These are phyloP conservation scores for Pampusana beccarii DNA, from an alignment of 2,113 vertebrate species.

Conservation along the genomic window DNA sequence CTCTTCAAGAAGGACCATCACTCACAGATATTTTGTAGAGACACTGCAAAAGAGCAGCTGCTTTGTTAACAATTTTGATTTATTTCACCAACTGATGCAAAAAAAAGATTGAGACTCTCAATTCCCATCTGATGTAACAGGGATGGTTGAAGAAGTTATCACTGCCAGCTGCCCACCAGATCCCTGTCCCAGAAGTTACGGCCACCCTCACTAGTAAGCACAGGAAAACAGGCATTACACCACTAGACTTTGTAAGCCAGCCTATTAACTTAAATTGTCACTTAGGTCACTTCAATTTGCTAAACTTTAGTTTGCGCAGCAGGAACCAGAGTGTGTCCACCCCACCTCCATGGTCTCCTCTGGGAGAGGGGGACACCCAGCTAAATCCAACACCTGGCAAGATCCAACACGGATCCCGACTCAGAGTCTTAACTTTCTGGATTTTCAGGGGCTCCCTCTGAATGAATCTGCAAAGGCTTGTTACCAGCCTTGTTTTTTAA, in stretches of 20 bases:
- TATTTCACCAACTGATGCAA: background rate
- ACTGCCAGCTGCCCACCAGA: background rate
- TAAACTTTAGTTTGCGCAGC: background rate
- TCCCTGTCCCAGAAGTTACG: background rate
- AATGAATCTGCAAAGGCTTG: background rate
- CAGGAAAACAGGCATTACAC: background rate
- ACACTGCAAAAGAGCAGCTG: background rate
- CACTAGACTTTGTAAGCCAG: conserved; percentile 1
- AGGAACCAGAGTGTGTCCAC: accelerated
- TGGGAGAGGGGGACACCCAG: background rate
- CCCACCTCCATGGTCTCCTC: background rate
- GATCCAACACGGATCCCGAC: accelerated
- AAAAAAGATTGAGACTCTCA: background rate
- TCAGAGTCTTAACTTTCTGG: background rate
- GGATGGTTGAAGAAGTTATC: background rate
- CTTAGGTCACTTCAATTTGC: background rate
- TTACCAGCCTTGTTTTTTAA: background rate
- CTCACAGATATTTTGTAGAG: background rate
- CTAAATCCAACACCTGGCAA: background rate
- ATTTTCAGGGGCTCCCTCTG: background rate
- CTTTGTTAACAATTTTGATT: background rate
- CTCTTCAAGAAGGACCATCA: background rate
- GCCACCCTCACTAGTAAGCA: background rate
- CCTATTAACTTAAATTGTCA: background rate
- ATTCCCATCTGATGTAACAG: background rate